Conservation (phyloP, 2,888 invertebrate species). For the Lepidocyrtoides sp. region DNA sequence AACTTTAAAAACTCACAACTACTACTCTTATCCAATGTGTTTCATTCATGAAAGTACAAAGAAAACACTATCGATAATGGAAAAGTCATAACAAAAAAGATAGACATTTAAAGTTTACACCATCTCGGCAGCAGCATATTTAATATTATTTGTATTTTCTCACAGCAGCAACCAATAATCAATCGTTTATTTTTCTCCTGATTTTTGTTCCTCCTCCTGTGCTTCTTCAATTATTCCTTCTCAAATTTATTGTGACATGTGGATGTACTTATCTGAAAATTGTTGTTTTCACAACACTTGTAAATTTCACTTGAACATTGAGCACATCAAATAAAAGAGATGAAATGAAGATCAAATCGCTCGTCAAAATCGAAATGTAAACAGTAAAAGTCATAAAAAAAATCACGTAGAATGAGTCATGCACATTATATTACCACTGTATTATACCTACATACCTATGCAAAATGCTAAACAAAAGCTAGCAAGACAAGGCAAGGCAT, state of each 20-base stretch:
- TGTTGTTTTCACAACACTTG: constrained; percentile 72
- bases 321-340: not conserved
- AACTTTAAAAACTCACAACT: no score
- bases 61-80: not conserved
- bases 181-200: constrained; percentile 39
- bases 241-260: constrained; percentile 66
- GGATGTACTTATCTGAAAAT: constrained; percentile 57
- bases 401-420: not conserved
- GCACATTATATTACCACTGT: constrained; percentile 10
- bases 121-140: not conserved
- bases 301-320: constrained; percentile 48
- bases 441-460: no score
- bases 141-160: not conserved
- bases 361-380: constrained; percentile 57
- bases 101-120: not conserved
- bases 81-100: constrained; percentile 33
- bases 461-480: no score
- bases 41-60: constrained; percentile 17
- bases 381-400: constrained; percentile 26
- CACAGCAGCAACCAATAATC: not conserved
- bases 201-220: not conserved
- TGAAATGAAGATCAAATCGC: constrained; percentile 3
- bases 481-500: not conserved
- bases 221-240: constrained; percentile 38
- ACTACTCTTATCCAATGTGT: not conserved